These are phyloP conservation scores for Tetropium fuscum DNA, from an alignment of 2,888 invertebrate species.

Conservation along the genomic window DNA sequence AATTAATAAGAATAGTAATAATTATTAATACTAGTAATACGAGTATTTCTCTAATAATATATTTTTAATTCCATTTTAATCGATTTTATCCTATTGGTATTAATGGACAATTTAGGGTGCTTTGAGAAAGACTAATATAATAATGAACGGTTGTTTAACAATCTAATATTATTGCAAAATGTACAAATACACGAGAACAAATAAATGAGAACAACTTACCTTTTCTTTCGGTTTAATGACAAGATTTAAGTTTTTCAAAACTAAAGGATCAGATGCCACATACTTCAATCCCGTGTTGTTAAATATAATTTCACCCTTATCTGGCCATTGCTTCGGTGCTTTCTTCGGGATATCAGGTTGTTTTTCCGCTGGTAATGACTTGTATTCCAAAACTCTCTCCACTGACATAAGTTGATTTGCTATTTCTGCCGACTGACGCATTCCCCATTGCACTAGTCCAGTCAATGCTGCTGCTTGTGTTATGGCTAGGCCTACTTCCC, in stretches of 20 bases:
- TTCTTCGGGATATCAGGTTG: constrained; percentile 67
- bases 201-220: constrained; percentile 65
- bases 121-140: too few relatives aligned
- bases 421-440: constrained; percentile 86
- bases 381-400: constrained; percentile 87
- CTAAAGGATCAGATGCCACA: constrained; percentile 71
- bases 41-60: too few relatives aligned
- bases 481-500: constrained; percentile 75
- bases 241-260: constrained; percentile 80
- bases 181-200: too few relatives aligned
- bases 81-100: too few relatives aligned
- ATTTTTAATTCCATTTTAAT: too few relatives aligned
- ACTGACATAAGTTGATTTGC: constrained; percentile 84
- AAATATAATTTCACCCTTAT: constrained; percentile 74
- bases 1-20: too few relatives aligned
- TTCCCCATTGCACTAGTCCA: constrained; percentile 80
- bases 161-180: too few relatives aligned
- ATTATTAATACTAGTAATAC: too few relatives aligned
- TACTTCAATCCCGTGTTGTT: constrained; percentile 76
- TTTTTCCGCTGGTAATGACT: constrained; percentile 73
- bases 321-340: constrained; percentile 76
- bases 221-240: constrained; percentile 77
- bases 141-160: too few relatives aligned
- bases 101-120: too few relatives aligned
- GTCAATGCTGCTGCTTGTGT: constrained; percentile 74